Evolutionary conservation across 1,140 invertebrate species (phyloP).

Genomic region (Anastatus disparis): DNA sequence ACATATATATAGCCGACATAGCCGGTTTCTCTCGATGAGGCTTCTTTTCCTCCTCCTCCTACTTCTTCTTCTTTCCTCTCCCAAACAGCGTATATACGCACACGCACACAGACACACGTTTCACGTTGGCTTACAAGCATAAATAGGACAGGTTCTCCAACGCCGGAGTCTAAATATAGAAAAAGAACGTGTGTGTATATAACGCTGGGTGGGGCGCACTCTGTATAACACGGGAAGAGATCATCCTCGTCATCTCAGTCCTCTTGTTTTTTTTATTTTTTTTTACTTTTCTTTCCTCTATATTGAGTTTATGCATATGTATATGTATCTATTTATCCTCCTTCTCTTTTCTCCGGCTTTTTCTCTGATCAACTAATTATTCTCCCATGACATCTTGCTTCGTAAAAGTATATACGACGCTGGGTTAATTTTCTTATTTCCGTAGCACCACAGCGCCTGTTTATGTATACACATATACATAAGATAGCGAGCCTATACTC

Average conservation of each 20-base stretch:
- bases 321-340: too few relatives aligned
- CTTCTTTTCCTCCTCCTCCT: neutral
- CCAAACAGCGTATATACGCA: too few relatives aligned
- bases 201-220: constrained; percentile 43
- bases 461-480: neutral
- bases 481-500: too few relatives aligned
- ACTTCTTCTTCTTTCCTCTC: too few relatives aligned
- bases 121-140: constrained; percentile 47
- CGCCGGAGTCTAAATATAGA: constrained; percentile 60
- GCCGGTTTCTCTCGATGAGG: neutral
- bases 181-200: constrained; percentile 39
- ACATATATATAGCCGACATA: too few relatives aligned
- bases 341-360: neutral
- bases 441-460: neutral
- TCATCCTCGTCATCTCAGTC: constrained; percentile 29
- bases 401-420: too few relatives aligned
- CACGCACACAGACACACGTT: neutral
- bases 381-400: constrained; percentile 8
- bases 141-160: constrained; percentile 63
- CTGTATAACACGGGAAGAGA: constrained; percentile 42
- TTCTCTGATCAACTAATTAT: constrained; percentile 8
- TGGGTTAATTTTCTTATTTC: constrained; percentile 5
- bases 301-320: too few relatives aligned
- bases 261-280: constrained; percentile 19
- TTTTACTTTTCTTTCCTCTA: neutral